phyloP scores from a whole-genome alignment of 2,888 invertebrate species.

The Dasysyrphus albostriatus region DNA sequence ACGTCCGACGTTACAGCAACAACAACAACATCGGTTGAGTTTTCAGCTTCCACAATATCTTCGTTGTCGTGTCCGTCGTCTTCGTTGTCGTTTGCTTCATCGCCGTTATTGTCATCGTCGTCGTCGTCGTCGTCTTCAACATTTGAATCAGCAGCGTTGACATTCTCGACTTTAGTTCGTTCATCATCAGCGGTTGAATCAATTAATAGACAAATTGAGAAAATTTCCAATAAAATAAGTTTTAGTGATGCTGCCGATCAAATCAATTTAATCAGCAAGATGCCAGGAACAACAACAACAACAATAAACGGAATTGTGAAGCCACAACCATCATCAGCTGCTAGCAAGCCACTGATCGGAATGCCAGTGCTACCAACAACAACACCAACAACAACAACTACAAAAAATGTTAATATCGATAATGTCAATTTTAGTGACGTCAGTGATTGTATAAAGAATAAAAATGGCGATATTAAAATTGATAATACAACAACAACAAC shows the following conservation, averaged over 20 bases:
- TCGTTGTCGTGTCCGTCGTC: conserved; percentile 6
- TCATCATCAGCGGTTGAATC: conserved; percentile 63
- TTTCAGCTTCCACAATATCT: conserved; percentile 4
- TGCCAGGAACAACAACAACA: conserved; percentile 67
- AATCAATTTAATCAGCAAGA: conserved; percentile 71
- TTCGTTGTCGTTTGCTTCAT: conserved; percentile 16
- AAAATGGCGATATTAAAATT: conserved; percentile 56
- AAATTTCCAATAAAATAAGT: conserved; percentile 70
- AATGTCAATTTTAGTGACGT: conserved; percentile 58
- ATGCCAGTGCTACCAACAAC: conserved; percentile 21
- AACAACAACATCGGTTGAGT: conserved; percentile 22
- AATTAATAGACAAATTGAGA: conserved; percentile 74
- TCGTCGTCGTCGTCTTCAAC: conserved; percentile 23
- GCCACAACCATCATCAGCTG: conserved; percentile 36
- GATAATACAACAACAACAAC: conserved; percentile 30
- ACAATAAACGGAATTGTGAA: conserved; percentile 23
- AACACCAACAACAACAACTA: conserved; percentile 27
- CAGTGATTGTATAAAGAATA: conserved; percentile 66
- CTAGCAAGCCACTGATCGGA: conserved; percentile 24
- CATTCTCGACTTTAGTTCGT: conserved; percentile 50
- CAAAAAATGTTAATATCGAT: conserved; percentile 51
- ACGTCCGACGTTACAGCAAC: conserved; percentile 2
- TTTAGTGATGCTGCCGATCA: conserved; percentile 69
- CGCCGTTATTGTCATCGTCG: not conserved
- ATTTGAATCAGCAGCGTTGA: conserved; percentile 34